These are phyloP conservation scores for Aythya baeri DNA, from an alignment of 2,113 vertebrate genomes.

Conservation along the genomic window DNA sequence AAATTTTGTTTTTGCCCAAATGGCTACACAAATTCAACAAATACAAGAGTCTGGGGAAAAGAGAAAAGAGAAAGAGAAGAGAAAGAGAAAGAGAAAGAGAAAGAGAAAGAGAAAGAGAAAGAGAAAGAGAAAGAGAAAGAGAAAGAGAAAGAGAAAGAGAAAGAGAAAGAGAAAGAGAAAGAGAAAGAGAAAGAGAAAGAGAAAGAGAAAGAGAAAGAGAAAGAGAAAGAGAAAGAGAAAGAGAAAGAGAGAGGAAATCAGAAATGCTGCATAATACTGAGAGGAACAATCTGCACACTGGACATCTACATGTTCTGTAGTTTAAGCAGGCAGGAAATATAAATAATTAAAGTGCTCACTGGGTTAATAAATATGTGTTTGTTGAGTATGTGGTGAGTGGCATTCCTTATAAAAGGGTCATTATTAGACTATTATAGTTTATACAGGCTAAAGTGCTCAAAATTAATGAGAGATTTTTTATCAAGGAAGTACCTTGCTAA, in stretches of 20 bases:
- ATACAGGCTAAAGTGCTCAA: background rate
- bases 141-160: too few species aligned
- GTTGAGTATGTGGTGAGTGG: background rate
- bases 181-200: too few species aligned
- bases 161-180: too few species aligned
- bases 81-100: too few species aligned
- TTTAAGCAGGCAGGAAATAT: background rate
- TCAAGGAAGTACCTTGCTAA: background rate
- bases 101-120: too few species aligned
- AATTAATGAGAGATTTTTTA: background rate
- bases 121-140: too few species aligned
- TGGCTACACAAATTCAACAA: background rate
- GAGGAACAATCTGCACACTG: background rate
- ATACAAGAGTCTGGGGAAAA: background rate
- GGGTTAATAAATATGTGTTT: background rate
- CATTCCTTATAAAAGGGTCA: background rate
- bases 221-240: too few species aligned
- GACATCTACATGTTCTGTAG: background rate
- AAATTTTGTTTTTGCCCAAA: background rate
- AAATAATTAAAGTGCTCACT: background rate
- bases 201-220: too few species aligned
- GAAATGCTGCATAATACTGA: background rate
- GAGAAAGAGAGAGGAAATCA: rapidly evolving
- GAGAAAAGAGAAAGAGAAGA: too few species aligned
- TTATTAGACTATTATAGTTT: background rate